phyloP scores from a whole-genome alignment of 2,113 vertebrate genomes.

The Sinocyclocheilus rhinocerous region DNA sequence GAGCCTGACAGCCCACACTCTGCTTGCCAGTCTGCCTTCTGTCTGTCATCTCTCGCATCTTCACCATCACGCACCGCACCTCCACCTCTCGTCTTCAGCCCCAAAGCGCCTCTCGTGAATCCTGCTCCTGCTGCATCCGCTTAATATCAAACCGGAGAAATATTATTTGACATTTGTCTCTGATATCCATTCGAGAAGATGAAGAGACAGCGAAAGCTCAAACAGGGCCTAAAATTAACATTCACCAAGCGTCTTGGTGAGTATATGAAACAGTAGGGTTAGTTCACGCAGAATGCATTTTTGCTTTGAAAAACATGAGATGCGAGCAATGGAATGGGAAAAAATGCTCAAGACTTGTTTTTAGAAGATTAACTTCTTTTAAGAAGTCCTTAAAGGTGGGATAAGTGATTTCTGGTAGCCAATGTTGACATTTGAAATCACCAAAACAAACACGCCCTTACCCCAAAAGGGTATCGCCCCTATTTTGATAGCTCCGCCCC shows the following conservation, averaged over 20 bases:
- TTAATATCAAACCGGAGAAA: constrained; percentile 2
- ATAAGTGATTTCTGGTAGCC: too few species aligned
- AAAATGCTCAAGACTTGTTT: too few species aligned
- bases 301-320: not conserved
- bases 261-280: too few species aligned
- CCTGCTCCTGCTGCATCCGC: constrained; percentile 3
- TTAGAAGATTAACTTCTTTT: too few species aligned
- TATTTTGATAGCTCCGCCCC: too few species aligned
- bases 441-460: too few species aligned
- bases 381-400: too few species aligned
- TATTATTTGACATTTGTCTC: not conserved
- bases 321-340: not conserved
- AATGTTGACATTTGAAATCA: too few species aligned
- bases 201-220: not conserved
- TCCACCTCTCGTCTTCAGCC: constrained; percentile 1
- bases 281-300: too few species aligned
- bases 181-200: constrained; percentile 8
- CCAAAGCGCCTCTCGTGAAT: not conserved
- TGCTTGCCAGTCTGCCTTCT: constrained; percentile 20
- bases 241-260: not conserved
- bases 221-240: not conserved
- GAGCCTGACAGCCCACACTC: constrained; percentile 46
- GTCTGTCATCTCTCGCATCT: constrained; percentile 19
- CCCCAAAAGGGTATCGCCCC: too few species aligned
- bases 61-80: not conserved